These are phyloP conservation scores for Geophilus truncorum DNA, from an alignment of 2,888 invertebrate genomes.

Conservation along the genomic window DNA sequence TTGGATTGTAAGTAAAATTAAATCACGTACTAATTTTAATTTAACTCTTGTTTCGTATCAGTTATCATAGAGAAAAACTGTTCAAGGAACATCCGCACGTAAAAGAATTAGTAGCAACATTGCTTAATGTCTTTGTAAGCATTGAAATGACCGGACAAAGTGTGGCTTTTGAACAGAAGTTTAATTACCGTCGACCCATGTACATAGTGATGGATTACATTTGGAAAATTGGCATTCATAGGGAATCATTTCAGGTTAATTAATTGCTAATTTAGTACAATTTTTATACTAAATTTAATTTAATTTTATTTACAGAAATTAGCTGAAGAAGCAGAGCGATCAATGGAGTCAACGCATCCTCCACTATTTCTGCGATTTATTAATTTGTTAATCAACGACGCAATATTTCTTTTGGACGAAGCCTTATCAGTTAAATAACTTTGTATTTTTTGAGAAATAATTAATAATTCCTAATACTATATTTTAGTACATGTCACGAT, in stretches of 20 bases:
- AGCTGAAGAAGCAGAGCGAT: slow-evolving; percentile 71
- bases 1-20: background rate
- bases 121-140: slow-evolving; percentile 89
- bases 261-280: background rate
- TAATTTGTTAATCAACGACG: slow-evolving; percentile 95
- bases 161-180: slow-evolving; percentile 94
- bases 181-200: slow-evolving; percentile 93
- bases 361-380: slow-evolving; percentile 91
- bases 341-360: slow-evolving; percentile 84
- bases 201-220: slow-evolving; percentile 87
- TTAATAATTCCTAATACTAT: background rate
- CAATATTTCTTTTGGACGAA: slow-evolving; percentile 89
- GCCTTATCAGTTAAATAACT: slow-evolving; percentile 53
- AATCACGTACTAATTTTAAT: too few species aligned
- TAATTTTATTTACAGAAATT: slow-evolving; percentile 56
- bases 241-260: slow-evolving; percentile 63
- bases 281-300: background rate
- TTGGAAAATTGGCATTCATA: slow-evolving; percentile 76
- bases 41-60: background rate
- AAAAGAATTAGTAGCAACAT: slow-evolving; percentile 65
- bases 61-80: slow-evolving; percentile 57
- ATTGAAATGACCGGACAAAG: slow-evolving; percentile 96
- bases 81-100: slow-evolving; percentile 68
- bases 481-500: slow-evolving; percentile 80
- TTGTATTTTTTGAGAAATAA: background rate